Conservation (phyloP, 2,113 vertebrate species). For the Ammodytes marinus region DNA sequence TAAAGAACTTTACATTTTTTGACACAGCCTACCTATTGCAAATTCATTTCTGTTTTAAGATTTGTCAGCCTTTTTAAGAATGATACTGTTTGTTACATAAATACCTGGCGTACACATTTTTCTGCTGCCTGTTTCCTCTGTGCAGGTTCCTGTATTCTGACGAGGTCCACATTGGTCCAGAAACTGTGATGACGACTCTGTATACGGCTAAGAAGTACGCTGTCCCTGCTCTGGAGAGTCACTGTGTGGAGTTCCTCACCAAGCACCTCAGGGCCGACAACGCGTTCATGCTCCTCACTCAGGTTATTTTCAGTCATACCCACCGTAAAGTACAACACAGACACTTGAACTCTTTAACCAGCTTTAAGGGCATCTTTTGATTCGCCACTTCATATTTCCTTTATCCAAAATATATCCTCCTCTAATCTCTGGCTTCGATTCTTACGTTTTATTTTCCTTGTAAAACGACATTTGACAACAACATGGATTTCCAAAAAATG, state of each 20-base stretch:
- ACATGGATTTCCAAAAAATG: not conserved
- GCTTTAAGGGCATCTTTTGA: not conserved
- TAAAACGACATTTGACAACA: not conserved
- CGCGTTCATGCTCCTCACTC: conserved; percentile 95
- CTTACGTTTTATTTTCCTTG: not conserved
- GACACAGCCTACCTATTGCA: not conserved
- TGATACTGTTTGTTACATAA: not conserved
- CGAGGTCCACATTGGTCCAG: conserved; percentile 95
- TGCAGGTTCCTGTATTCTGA: conserved; percentile 95
- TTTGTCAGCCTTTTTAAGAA: not conserved
- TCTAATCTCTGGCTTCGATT: not conserved
- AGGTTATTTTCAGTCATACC: conserved; percentile 80
- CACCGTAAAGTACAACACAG: not conserved
- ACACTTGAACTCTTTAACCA: not conserved
- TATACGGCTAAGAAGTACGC: conserved; percentile 96
- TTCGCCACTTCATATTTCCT: not conserved
- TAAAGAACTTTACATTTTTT: not conserved
- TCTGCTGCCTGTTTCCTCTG: not conserved
- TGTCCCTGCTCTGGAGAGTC: conserved; percentile 92
- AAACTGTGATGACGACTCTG: conserved; percentile 96
- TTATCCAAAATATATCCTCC: not conserved
- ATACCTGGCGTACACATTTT: not conserved
- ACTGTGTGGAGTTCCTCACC: conserved; percentile 95
- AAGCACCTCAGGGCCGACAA: conserved; percentile 95
- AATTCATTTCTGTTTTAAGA: not conserved